Conservation (phyloP, 2,113 vertebrate genomes). For the Indri indri region DNA sequence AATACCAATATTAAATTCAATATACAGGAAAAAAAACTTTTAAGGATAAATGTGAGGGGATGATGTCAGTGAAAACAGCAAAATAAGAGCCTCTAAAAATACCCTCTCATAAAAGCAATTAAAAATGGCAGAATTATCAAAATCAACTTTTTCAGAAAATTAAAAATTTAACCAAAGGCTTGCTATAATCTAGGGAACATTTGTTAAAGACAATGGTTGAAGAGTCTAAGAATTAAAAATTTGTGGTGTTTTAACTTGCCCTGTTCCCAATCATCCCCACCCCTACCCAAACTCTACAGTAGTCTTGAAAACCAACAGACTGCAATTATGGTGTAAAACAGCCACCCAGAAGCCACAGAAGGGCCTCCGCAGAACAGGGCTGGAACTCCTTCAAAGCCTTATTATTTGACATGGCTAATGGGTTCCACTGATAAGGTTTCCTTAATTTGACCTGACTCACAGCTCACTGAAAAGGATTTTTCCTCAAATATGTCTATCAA, state of each 20-base stretch:
- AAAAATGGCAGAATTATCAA: background rate
- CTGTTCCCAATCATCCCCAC: no score
- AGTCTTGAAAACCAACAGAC: background rate
- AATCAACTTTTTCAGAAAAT: constrained; percentile 25
- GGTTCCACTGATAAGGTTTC: background rate
- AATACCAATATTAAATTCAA: background rate
- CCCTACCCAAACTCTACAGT: background rate
- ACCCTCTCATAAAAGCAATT: background rate
- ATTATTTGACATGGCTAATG: background rate
- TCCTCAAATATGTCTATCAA: background rate
- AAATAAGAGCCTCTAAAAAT: background rate
- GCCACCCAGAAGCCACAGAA: background rate
- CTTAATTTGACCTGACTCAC: background rate
- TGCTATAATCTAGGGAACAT: background rate
- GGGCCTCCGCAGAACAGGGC: no score
- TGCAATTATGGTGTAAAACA: background rate
- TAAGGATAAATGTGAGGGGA: background rate
- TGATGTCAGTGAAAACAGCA: background rate
- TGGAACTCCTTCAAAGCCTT: background rate
- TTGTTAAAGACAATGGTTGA: background rate
- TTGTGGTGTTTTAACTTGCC: background rate
- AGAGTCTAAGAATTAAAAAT: background rate
- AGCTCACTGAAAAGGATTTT: background rate
- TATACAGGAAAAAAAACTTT: background rate
- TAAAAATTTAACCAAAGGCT: background rate